These are phyloP conservation scores for Papilio elwesi DNA, from an alignment of 2,888 invertebrate genomes.

Conservation along the genomic window DNA sequence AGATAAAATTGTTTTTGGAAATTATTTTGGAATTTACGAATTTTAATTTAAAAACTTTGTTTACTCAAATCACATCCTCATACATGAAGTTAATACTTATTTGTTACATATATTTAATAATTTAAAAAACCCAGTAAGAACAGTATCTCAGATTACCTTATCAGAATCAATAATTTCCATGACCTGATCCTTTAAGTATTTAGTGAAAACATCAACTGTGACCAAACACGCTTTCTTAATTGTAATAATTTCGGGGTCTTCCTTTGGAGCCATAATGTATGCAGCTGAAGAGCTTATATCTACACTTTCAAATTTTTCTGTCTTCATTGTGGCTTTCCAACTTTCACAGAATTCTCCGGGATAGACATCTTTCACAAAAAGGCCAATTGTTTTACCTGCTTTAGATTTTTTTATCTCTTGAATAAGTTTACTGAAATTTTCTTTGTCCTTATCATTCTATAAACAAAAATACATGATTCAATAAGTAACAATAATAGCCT, in stretches of 20 bases:
- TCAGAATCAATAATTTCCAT: constrained; percentile 99
- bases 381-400: constrained; percentile 94
- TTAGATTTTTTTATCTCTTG: constrained; percentile 94
- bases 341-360: constrained; percentile 96
- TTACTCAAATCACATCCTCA: background rate
- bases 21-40: no score
- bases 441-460: constrained; percentile 95
- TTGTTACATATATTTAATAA: background rate
- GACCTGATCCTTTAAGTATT: constrained; percentile 98
- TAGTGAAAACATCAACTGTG: constrained; percentile 97
- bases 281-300: constrained; percentile 95
- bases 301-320: constrained; percentile 91
- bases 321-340: constrained; percentile 92
- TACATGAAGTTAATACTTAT: background rate
- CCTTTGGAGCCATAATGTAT: constrained; percentile 96
- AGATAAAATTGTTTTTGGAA: no score
- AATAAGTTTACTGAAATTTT: constrained; percentile 91
- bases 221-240: constrained; percentile 97
- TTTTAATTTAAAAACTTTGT: no score
- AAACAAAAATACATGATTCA: constrained; percentile 48
- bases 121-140: background rate
- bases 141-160: constrained; percentile 86
- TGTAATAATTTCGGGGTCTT: constrained; percentile 94
- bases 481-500: constrained; percentile 1
- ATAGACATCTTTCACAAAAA: constrained; percentile 96